Evolutionary conservation across 2,888 invertebrate species (phyloP), one percentile per base, ranked within the genome.

Genomic region (Sylvicola fuscatus): DNA sequence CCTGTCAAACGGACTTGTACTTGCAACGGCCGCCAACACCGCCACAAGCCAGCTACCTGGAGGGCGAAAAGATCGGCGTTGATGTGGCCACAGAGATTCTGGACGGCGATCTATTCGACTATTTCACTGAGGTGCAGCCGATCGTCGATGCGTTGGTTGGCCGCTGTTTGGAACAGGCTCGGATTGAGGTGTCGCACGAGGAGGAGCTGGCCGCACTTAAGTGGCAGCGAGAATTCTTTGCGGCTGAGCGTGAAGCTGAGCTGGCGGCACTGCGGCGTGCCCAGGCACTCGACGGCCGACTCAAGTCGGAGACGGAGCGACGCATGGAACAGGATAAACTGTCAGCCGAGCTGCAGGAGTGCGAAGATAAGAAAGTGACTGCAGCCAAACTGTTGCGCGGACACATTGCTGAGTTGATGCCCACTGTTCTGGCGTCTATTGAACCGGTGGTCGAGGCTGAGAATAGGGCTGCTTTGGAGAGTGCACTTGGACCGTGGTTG

Each of bases 31-130:
- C 87, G 4, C 68, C 74, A 14, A 78, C 82, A 35, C 87, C 87
- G 2, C 60, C 69, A 28, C 83, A 77, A 57, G 68, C 77, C 43
- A 79, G 84, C 6, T 21, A 6, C 8, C 21, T 21, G 21, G 21
- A 21, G 4, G 21, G 21, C 21, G 74, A 73, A 39, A 83, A 80
- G 60, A 71, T 72, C 41, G 90, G 89, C 16, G 64, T 74, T 35
- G 86, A 89, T 58, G 74, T 65, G 5, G 64, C 61, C 48, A 93
- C 93, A 31, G 89, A 93, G 63, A 87, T 93, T 43, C 71, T 73
- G 47, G 82, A 86, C 2, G 89, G 86, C 37, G 92, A 93, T 54
- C 82, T 93, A 38, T 90, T 87, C 61, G 82, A 92, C 62, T 93
- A 87, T 61, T 89, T 92, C 57, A 61, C 73, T 49, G 90, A 92